Base-by-base conservation (phyloP, 2,888 invertebrate genomes). In the Meloe dianella region DNA sequence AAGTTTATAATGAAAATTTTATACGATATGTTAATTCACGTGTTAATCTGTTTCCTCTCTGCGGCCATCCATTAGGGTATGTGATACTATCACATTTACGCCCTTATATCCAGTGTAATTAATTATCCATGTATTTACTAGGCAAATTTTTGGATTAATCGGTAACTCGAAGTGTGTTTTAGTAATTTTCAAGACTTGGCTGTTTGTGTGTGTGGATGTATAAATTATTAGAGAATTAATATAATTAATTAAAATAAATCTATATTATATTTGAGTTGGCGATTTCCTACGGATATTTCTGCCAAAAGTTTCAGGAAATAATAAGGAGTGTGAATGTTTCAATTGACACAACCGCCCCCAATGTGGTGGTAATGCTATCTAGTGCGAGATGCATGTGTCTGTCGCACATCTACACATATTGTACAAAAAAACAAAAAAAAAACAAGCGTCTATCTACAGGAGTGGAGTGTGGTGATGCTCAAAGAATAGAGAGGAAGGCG, bases 341-440 rank as follows among this genome's bases (percentile, higher is more conserved):
- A 27, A n/a, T n/a, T n/a, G n/a, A n/a, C n/a, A n/a, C n/a, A 1
- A 10, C 32, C 2, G 12, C 32, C 32, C 32, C 32, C 32, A 32
- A 32, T 32, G 32, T 10, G 8, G 10, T 12, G 1, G n/a, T n/a
- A n/a, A n/a, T n/a, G n/a, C 32, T 8, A 12, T 2, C 10, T 32
- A 32, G 8, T 12, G 32, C 12, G 12, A 32, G 32, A 32, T 10
- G 32, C 32, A 38, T 38, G 14, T 47, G 47, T 47, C 47, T 38
- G 38, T 38, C 38, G 14, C 66, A 41, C 47, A 61, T 60, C 60
- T 63, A 59, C 66, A 47, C 63, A 66, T 60, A 63, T 63, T 60
- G 60, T 66, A 60, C 66, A 63, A 64, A 64, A 61, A 60, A 64
- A 67, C 57, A 60, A 67, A 67, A 57, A 61, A 61, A 61, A n/a